Percentiles rank a stretch among this genome's conserved stretches.
Evolutionary conservation across 2,113 vertebrate species (phyloP).

Genomic region (Silurus meridionalis): DNA sequence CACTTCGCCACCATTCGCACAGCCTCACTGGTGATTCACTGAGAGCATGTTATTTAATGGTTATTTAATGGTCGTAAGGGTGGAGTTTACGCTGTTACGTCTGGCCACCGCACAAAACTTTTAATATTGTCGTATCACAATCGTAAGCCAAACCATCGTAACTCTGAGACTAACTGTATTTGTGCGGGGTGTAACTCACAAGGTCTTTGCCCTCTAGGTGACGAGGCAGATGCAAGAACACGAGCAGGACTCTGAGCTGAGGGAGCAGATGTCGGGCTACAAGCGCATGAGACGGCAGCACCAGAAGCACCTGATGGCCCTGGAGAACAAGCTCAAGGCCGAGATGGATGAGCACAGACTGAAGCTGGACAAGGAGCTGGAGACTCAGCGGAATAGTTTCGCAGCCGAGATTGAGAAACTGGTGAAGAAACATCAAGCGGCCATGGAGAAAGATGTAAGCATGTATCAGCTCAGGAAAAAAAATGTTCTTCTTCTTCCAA

Average conservation of each 20-base stretch:
- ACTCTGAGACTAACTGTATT: too few species aligned
- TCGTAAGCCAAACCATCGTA: too few species aligned
- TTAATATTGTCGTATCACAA: too few species aligned
- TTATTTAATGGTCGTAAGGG: background rate
- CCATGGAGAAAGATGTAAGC: conserved; percentile 96
- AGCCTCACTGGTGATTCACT: conserved; percentile 84
- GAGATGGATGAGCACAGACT: conserved; percentile 98
- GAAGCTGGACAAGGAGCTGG: conserved; percentile 96
- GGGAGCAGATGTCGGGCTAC: conserved; percentile 97
- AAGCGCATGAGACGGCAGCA: conserved; percentile 98
- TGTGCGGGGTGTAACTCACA: background rate
- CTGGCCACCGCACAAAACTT: too few species aligned
- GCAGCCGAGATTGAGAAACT: conserved; percentile 97
- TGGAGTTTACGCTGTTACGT: too few species aligned
- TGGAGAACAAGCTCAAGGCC: conserved; percentile 96
- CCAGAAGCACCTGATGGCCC: conserved; percentile 96
- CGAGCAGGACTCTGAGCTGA: conserved; percentile 94
- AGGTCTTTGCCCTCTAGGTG: conserved; percentile 72
- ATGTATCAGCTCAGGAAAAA: background rate
- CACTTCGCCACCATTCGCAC: conserved; percentile 99
- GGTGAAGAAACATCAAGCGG: conserved; percentile 92
- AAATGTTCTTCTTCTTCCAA: too few species aligned
- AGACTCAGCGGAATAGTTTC: conserved; percentile 94
- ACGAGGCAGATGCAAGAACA: conserved; percentile 98
- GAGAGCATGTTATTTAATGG: background rate